Evolutionary conservation across 2,113 vertebrate species (phyloP).

Genomic region (Notothenia rossii): DNA sequence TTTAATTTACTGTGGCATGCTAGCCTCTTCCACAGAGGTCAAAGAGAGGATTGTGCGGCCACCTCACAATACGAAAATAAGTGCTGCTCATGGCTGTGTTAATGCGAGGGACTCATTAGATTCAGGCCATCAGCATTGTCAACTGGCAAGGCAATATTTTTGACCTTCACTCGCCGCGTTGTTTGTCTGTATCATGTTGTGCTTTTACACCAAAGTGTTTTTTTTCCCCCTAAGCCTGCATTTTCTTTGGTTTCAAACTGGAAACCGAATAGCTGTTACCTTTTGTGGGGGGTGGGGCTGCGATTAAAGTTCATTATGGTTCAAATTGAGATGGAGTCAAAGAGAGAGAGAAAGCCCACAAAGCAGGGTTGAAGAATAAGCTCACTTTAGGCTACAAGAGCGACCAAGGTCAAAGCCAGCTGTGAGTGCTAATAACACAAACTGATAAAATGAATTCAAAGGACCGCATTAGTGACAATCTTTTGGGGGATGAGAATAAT

Average conservation of each 20-base stretch:
- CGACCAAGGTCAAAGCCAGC: conserved; percentile 76
- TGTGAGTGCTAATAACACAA: conserved; percentile 58
- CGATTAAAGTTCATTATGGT: conserved; percentile 29
- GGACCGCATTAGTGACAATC: conserved; percentile 64
- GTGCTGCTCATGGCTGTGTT: conserved; percentile 54
- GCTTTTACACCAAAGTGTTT: conserved; percentile 57
- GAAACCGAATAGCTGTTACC: conserved; percentile 49
- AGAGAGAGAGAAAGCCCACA: conserved; percentile 22
- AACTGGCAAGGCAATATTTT: conserved; percentile 78
- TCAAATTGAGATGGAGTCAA: conserved; percentile 39
- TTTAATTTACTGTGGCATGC: conserved; percentile 65
- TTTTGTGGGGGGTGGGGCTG: background rate
- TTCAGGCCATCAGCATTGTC: conserved; percentile 74
- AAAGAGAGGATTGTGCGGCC: conserved; percentile 60
- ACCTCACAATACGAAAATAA: conserved; percentile 35
- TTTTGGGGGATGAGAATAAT: conserved; percentile 68
- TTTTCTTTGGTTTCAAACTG: conserved; percentile 54
- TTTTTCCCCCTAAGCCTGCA: conserved; percentile 53
- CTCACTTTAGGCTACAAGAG: conserved; percentile 54
- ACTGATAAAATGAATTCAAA: conserved; percentile 74
- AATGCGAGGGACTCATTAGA: conserved; percentile 62
- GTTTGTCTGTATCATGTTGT: conserved; percentile 74
- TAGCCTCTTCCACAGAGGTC: conserved; percentile 64
- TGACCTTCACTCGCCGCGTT: conserved; percentile 64
- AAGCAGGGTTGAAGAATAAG: conserved; percentile 44